These are phyloP conservation scores for Microplitis deprimator DNA, from an alignment of 2,888 invertebrate species.

Conservation along the genomic window DNA sequence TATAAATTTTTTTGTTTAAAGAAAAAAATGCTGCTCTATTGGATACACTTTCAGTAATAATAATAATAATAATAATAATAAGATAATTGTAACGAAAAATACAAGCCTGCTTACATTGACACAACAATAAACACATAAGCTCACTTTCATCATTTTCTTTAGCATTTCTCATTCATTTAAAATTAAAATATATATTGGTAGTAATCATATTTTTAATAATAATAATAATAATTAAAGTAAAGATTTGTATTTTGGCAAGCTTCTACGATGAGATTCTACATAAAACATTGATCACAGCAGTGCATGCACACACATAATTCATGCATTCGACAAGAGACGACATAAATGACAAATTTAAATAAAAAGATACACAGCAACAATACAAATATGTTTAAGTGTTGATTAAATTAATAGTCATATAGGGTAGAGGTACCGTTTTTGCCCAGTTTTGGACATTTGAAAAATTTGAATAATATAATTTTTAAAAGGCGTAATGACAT, in stretches of 20 bases:
- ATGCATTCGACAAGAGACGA: conserved; percentile 54
- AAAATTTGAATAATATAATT: too few species aligned
- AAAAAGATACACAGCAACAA: conserved; percentile 17
- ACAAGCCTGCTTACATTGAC: conserved; percentile 53
- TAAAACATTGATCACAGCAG: conserved; percentile 56
- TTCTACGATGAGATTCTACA: conserved; percentile 50
- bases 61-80: conserved; percentile 24
- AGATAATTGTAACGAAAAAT: conserved; percentile 33
- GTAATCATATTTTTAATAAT: not conserved
- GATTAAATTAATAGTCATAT: not conserved
- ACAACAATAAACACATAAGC: conserved; percentile 53
- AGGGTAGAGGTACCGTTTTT: too few species aligned
- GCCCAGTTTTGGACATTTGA: too few species aligned
- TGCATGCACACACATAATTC: conserved; percentile 54
- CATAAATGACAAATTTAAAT: conserved; percentile 21
- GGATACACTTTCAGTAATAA: conserved; percentile 31
- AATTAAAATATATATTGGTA: not conserved
- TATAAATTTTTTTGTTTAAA: not conserved
- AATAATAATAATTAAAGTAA: conserved; percentile 18
- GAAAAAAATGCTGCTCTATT: conserved; percentile 31
- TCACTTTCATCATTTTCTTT: not conserved
- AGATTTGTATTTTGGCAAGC: conserved; percentile 51
- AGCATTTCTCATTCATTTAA: conserved; percentile 1
- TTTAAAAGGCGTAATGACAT: too few species aligned
- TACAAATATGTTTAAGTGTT: not conserved